Conservation (phyloP, 2,113 vertebrate species). For the Varanus salvator region DNA sequence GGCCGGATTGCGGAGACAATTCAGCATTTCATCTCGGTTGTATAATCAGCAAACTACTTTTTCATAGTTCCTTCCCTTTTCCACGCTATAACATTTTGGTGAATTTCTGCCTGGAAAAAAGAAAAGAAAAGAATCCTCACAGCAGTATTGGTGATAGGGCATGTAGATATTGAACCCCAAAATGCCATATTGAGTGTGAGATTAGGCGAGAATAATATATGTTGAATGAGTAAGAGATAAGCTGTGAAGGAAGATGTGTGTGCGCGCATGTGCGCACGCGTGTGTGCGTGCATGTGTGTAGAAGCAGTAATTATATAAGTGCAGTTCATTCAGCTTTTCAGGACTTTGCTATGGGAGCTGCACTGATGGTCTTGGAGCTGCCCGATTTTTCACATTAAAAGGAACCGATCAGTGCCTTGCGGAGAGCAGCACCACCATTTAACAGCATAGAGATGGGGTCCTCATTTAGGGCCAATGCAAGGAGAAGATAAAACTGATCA, state of each 20-base stretch:
- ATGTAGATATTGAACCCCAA: conserved; percentile 14
- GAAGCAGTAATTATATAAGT: conserved; percentile 80
- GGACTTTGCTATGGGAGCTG: conserved; percentile 81
- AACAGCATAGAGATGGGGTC: conserved; percentile 78
- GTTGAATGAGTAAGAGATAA: conserved; percentile 83
- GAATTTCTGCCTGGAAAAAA: conserved; percentile 52
- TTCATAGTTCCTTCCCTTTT: not conserved
- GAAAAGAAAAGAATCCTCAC: conserved; percentile 39
- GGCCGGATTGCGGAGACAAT: too few relatives aligned
- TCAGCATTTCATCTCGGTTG: not conserved
- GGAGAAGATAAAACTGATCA: conserved; percentile 79
- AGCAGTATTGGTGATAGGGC: conserved; percentile 29
- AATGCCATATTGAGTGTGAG: conserved; percentile 68
- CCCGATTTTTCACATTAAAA: conserved; percentile 82
- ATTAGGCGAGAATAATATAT: conserved; percentile 81
- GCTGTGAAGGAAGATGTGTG: conserved; percentile 68
- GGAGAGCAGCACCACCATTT: conserved; percentile 74
- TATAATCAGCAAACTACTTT: not conserved
- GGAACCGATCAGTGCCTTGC: conserved; percentile 77
- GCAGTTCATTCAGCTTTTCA: conserved; percentile 85
- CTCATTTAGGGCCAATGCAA: conserved; percentile 80
- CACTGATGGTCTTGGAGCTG: too few relatives aligned
- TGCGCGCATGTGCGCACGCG: not conserved
- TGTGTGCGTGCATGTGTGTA: conserved; percentile 13
- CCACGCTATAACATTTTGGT: conserved; percentile 2